Conservation (phyloP, 2,888 invertebrate genomes). For the Hypomecis atomaria region DNA sequence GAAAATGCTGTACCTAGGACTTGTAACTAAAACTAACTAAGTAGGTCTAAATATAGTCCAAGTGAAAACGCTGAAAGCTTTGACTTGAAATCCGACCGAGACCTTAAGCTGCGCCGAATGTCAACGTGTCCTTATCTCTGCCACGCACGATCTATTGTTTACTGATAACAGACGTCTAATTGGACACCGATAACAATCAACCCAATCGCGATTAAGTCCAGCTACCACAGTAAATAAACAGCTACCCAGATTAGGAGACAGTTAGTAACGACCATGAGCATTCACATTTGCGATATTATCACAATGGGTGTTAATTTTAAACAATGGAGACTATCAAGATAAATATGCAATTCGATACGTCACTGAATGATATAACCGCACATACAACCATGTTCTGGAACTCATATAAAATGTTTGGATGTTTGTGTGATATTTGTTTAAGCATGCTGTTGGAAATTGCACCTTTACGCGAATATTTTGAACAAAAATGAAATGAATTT, state of each 20-base stretch:
- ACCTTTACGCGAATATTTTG: too few species aligned
- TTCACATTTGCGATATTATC: constrained; percentile 48
- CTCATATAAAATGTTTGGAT: neutral
- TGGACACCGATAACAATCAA: constrained; percentile 48
- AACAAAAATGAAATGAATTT: too few species aligned
- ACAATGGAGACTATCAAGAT: constrained; percentile 41
- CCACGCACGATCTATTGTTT: constrained; percentile 37
- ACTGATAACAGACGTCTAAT: constrained; percentile 50
- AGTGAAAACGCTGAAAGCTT: neutral
- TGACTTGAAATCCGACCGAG: constrained; percentile 5
- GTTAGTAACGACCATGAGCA: constrained; percentile 34
- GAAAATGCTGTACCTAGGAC: too few species aligned
- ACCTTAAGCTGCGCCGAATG: constrained; percentile 29
- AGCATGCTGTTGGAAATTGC: too few species aligned
- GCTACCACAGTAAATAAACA: constrained; percentile 27
- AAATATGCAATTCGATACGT: constrained; percentile 26
- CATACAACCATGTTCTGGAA: neutral
- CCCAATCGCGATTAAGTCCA: constrained; percentile 10
- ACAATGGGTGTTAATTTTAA: constrained; percentile 48
- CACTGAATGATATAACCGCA: constrained; percentile 23
- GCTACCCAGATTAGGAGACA: constrained; percentile 9
- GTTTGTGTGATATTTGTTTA: neutral
- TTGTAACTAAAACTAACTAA: too few species aligned
- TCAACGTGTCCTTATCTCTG: constrained; percentile 37
- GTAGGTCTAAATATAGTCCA: too few species aligned